Evolutionary conservation across 2,888 invertebrate species (phyloP).

Genomic region (Netelia melanura): DNA sequence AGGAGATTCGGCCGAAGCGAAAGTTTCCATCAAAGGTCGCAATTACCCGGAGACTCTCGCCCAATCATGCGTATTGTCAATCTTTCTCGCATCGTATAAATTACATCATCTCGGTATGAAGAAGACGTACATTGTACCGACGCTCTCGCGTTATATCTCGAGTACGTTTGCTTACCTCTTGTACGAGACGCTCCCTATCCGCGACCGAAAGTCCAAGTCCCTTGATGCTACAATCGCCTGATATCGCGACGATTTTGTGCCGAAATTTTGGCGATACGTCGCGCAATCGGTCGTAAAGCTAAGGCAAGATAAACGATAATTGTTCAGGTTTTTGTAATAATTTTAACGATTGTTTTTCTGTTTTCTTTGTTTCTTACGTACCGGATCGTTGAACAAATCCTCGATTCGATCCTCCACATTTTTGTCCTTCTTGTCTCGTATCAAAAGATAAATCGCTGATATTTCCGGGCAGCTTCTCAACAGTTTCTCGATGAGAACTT

Average conservation of each 20-base stretch:
- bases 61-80: constrained; percentile 36
- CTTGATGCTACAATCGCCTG: constrained; percentile 86
- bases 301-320: constrained; percentile 62
- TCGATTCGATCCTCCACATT: constrained; percentile 85
- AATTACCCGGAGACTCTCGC: constrained; percentile 29
- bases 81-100: constrained; percentile 6
- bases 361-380: constrained; percentile 80
- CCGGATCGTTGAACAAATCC: constrained; percentile 88
- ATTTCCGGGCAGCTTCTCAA: constrained; percentile 87
- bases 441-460: constrained; percentile 86
- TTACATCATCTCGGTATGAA: not conserved
- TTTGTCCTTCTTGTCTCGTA: constrained; percentile 87
- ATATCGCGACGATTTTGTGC: constrained; percentile 87
- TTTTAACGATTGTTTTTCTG: not conserved
- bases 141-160: too few species aligned
- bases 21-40: constrained; percentile 56
- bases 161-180: constrained; percentile 85
- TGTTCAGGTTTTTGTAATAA: not conserved
- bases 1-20: constrained; percentile 45
- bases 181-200: constrained; percentile 85
- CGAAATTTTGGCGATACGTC: constrained; percentile 85
- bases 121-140: not conserved
- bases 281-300: constrained; percentile 86
- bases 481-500: constrained; percentile 87
- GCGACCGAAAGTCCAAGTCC: constrained; percentile 86